These are phyloP conservation scores for Parnassius mnemosyne DNA, from an alignment of 2,888 invertebrate genomes.

Conservation along the genomic window DNA sequence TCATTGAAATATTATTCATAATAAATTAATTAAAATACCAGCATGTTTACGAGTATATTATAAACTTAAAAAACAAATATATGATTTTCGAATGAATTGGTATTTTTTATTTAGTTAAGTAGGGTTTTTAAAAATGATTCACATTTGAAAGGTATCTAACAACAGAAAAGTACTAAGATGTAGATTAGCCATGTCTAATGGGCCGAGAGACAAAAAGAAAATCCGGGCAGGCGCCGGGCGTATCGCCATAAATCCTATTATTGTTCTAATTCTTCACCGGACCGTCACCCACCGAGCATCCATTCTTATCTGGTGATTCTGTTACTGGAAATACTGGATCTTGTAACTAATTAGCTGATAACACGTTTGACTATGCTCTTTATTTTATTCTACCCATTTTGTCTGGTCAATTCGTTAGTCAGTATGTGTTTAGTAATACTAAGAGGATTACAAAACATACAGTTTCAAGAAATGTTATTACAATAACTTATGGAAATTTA, in stretches of 20 bases:
- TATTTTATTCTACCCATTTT: no score
- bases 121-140: constrained; percentile 2
- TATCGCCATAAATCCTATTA: constrained; percentile 49
- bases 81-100: no score
- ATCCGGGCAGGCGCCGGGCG: constrained; percentile 53
- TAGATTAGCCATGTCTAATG: constrained; percentile 42
- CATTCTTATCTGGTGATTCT: constrained; percentile 19
- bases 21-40: no score
- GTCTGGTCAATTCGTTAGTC: no score
- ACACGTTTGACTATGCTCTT: not conserved
- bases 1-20: no score
- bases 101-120: no score
- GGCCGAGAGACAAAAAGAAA: constrained; percentile 41
- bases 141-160: constrained; percentile 10
- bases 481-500: no score
- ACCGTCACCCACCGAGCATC: constrained; percentile 31
- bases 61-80: no score
- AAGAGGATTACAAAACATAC: no score
- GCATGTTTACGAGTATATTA: no score
- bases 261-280: constrained; percentile 31
- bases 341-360: constrained; percentile 21
- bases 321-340: constrained; percentile 11
- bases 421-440: no score
- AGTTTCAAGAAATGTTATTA: no score
- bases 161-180: constrained; percentile 29